Conservation (phyloP, 2,113 vertebrate species). For the human (Homo sapiens) region DNA sequence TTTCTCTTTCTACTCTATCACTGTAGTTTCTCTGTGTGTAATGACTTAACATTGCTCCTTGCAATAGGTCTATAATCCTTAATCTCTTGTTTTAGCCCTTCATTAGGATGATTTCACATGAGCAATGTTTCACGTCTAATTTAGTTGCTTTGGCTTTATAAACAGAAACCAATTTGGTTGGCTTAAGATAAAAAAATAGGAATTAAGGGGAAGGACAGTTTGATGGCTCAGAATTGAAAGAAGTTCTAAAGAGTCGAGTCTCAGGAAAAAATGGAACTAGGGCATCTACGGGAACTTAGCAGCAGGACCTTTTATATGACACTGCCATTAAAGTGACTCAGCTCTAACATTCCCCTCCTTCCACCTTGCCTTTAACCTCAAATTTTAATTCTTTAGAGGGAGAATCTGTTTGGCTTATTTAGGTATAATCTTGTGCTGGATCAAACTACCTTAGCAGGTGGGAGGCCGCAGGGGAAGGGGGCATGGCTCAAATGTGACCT, state of each 20-base stretch:
- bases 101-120: neutral
- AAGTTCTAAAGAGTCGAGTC: neutral
- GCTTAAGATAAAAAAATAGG: neutral
- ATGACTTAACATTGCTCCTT: neutral
- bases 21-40: neutral
- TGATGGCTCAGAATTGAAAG: neutral
- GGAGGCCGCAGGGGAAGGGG: neutral
- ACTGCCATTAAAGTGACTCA: neutral
- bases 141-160: neutral
- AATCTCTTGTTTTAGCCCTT: neutral
- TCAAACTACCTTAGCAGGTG: neutral
- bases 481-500: neutral
- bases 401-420: neutral
- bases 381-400: neutral
- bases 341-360: accelerated
- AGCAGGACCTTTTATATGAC: neutral
- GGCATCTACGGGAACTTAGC: neutral
- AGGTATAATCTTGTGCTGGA: neutral
- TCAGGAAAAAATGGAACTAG: neutral
- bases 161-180: neutral
- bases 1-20: neutral
- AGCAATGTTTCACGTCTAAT: neutral
- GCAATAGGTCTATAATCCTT: neutral
- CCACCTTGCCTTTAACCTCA: neutral
- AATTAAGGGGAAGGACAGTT: neutral